phyloP scores from a whole-genome alignment of 2,888 invertebrate genomes.

The Noctua fimbriata region DNA sequence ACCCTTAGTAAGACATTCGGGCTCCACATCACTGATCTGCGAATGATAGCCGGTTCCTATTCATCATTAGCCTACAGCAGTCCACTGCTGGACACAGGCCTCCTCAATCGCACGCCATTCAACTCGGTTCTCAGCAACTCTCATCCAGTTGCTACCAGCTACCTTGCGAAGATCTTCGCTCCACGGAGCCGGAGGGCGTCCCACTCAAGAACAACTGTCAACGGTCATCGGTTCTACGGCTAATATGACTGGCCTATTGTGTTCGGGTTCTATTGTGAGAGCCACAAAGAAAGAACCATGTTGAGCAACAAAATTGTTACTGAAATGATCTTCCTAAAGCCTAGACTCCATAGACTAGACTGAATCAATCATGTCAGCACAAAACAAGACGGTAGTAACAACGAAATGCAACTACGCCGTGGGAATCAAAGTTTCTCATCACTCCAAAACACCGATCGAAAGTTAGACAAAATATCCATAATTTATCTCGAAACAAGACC shows the following conservation, averaged over 20 bases:
- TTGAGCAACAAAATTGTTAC: slow-evolving; percentile 20
- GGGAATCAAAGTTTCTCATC: slow-evolving; percentile 69
- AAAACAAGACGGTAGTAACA: slow-evolving; percentile 60
- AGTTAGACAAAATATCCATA: slow-evolving; percentile 71
- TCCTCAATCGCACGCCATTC: no score
- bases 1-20: neutral
- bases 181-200: no score
- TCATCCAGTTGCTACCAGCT: no score
- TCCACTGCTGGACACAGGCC: no score
- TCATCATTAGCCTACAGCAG: no score
- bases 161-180: no score
- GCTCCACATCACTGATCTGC: neutral
- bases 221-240: no score
- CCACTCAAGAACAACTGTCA: no score
- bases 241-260: no score
- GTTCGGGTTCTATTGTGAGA: neutral
- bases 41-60: neutral
- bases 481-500: slow-evolving; percentile 64
- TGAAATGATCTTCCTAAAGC: slow-evolving; percentile 8
- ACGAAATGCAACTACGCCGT: slow-evolving; percentile 64
- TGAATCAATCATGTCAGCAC: slow-evolving; percentile 55
- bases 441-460: slow-evolving; percentile 63
- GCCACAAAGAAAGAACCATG: neutral
- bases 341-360: slow-evolving; percentile 32
- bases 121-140: no score